A percentile compares a stretch with the other conserved stretches of the same genome.
Conservation (phyloP, 2,797 vertebrate genomes). For the Alectoris magna region DNA sequence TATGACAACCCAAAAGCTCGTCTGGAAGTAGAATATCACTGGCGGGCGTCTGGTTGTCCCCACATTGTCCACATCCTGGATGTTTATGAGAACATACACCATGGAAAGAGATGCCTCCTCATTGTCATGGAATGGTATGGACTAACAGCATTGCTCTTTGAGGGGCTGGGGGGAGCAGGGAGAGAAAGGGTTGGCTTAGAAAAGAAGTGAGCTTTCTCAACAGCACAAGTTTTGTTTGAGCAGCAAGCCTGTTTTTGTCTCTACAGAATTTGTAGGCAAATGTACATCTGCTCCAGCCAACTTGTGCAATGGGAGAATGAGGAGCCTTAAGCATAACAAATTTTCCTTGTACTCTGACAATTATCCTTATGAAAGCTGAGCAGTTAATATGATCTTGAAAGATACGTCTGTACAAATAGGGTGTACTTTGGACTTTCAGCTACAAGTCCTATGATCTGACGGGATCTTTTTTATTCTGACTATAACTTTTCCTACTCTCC, state of each 20-base stretch:
- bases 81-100: slow-evolving; percentile 97
- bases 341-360: neutral
- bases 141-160: neutral
- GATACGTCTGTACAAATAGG: neutral
- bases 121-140: slow-evolving; percentile 98
- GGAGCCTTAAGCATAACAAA: neutral
- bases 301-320: neutral
- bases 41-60: slow-evolving; percentile 90
- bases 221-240: neutral
- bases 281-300: neutral
- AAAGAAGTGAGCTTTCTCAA: neutral
- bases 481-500: neutral
- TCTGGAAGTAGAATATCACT: slow-evolving; percentile 96
- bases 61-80: slow-evolving; percentile 94
- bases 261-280: neutral
- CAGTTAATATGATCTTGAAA: neutral
- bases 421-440: neutral
- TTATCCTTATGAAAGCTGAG: neutral
- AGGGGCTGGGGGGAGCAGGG: neutral
- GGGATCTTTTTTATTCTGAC: neutral
- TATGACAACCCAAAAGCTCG: slow-evolving; percentile 95
- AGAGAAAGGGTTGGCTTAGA: neutral
- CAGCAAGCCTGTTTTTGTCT: neutral
- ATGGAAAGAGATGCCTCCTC: slow-evolving; percentile 94
- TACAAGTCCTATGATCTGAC: neutral